Base-by-base conservation (phyloP, 2,113 vertebrate genomes). In the Entosphenus tridentatus region DNA sequence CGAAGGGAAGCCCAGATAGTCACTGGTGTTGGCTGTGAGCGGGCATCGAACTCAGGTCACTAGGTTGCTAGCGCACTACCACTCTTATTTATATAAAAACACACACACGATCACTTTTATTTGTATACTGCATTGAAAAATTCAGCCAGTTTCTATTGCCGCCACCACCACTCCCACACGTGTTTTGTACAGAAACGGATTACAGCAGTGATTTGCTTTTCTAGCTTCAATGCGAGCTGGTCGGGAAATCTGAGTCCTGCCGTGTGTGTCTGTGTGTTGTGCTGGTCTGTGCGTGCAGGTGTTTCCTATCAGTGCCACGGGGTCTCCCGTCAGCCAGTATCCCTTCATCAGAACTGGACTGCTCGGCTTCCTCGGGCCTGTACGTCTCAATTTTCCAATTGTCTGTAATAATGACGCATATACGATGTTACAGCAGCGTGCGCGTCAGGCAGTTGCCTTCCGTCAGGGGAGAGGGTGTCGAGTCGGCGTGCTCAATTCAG, bases 331-430 rank as follows among this genome's bases (percentile, higher is more conserved):
- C 72, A 84, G 81, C 10, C 83, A 88, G 73, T 76, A 82, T 17
- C 80, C 83, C 68, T 95, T 89, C 73, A 90, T 83, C 69, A 85
- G 89, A 71, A 91, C 90, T 0, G 89, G 88, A 67, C 79, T 95
- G 58, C 84, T 95, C 73, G 90, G 90, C 71, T 95, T 95, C 74
- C 79, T 95, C 12, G 90, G 89, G 39, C 88, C 86, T 71, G 90
- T 95, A 78, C 83, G 87, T 82, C n/a, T 65, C 10, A 39, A 39
- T 39, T 39, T 39, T 5, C 39, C 39, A 39, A 39, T 39, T 39
- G 39, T 39, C 39, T 39, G 39, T 39, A 39, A 39, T 39, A 39
- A 39, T 39, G 39, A 39, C 39, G 39, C 39, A 39, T 7, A 39
- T 39, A 39, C 39, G 39, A 3, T 39, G 39, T 39, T 39, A 39